Percentiles rank a stretch among this genome's conserved stretches.
phyloP scores from a whole-genome alignment of 2,888 invertebrate species.

The Choreutis nemorana region DNA sequence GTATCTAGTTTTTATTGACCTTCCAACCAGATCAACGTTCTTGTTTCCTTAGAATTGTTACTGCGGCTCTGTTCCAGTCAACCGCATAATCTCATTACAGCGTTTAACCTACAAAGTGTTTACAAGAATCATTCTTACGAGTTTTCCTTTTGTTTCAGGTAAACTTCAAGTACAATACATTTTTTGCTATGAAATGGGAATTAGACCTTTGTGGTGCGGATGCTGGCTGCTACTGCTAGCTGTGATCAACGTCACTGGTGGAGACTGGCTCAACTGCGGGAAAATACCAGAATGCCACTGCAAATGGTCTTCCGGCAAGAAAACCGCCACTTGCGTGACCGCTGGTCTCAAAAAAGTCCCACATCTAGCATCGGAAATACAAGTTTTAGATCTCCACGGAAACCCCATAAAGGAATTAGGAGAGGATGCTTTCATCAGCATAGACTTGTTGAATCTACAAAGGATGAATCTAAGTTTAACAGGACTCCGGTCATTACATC shows the following conservation, averaged over 20 bases:
- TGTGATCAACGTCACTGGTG: conserved; percentile 31
- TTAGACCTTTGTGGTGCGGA: conserved; percentile 36
- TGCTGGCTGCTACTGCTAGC: conserved; percentile 30
- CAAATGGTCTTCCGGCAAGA: conserved; percentile 93
- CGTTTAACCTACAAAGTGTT: no score
- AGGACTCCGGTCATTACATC: conserved; percentile 75
- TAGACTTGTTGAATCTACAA: conserved; percentile 84
- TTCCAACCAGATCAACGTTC: no score
- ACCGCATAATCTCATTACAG: no score
- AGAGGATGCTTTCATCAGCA: conserved; percentile 79
- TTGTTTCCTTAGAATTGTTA: no score
- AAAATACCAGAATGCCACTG: conserved; percentile 77
- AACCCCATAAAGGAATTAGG: conserved; percentile 77
- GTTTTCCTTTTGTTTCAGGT: conserved; percentile 48
- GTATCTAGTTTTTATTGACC: no score
- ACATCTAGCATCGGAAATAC: conserved; percentile 50
- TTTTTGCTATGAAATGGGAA: conserved; percentile 45
- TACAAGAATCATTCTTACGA: no score
- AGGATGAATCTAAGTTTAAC: conserved; percentile 81
- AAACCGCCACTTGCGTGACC: conserved; percentile 84
- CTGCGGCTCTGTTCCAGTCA: no score
- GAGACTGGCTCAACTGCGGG: conserved; percentile 87
- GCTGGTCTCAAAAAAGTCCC: conserved; percentile 80
- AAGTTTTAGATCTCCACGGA: conserved; percentile 81
- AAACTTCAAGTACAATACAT: conserved; percentile 14